These are phyloP conservation scores for Lathamus discolor DNA, from an alignment of 2,113 vertebrate genomes.

Conservation along the genomic window DNA sequence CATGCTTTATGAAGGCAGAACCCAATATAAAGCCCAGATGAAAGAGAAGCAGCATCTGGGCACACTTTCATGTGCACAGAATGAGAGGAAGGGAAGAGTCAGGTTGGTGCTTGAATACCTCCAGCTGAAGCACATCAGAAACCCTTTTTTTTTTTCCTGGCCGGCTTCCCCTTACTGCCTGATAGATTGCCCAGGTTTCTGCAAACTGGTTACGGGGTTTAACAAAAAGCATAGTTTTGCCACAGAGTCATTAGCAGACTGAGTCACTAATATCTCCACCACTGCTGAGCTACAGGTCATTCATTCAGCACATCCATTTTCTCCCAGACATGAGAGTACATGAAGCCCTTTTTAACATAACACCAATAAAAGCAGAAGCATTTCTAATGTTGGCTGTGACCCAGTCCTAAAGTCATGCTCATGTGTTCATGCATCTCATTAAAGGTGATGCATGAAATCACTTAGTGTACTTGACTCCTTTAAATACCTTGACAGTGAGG, in stretches of 20 bases:
- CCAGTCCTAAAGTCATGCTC: neutral
- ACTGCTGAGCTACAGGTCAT: neutral
- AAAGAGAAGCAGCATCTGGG: neutral
- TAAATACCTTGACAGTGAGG: conserved; percentile 23
- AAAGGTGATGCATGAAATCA: conserved; percentile 42
- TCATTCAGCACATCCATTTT: neutral
- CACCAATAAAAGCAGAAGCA: neutral
- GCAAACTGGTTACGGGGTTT: neutral
- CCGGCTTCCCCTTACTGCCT: neutral
- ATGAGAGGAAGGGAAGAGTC: neutral
- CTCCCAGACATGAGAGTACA: neutral
- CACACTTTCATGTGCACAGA: neutral
- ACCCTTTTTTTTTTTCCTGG: neutral
- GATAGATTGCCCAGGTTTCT: neutral
- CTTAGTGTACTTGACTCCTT: conserved; percentile 15
- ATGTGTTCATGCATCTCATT: neutral
- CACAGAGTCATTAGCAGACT: neutral
- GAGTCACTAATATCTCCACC: neutral
- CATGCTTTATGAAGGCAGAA: neutral
- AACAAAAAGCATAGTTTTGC: neutral
- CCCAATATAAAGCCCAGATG: neutral
- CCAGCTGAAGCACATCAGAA: neutral
- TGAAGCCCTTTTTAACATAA: neutral
- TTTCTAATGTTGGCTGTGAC: conserved; percentile 2
- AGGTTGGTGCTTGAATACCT: neutral